Evolutionary conservation across 1,140 invertebrate genomes (phyloP), one percentile per base, ranked within the genome.

Genomic region (Leptinotarsa defecta): DNA sequence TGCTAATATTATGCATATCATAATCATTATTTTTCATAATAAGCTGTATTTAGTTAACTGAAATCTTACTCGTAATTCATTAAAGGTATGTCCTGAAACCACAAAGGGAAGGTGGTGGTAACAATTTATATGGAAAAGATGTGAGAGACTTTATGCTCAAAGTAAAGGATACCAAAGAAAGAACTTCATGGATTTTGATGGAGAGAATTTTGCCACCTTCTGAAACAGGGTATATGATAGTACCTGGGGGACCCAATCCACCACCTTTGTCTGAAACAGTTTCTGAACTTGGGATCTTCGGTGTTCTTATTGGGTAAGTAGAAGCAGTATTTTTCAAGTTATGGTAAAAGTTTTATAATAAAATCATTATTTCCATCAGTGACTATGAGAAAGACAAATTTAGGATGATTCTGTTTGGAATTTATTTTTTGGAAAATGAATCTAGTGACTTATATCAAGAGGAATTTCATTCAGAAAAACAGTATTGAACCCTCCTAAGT

Each of bases 61-160:
- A 34, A 24, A 15, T 73, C 2, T 22, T 78, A 71, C 74, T 68
- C 34, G 2, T 43, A 43, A 43, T 43, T 43, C 34, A 43, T 43
- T 43, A 27, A 76, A 89, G 92, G 61, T 99, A 90, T 88, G 98
- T 99, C 13, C 85, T 99, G 71, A 99, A 99, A 87, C 98, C 98
- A 3, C 97, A 99, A 86, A 90, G 98, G 68, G 98, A 99, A 89
- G 97, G 97, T 13, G 97, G 97, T 80, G 97, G 97, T 71, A 96
- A 99, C 86, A 99, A 99, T 85, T 85, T 97, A 67, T 99, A 98
- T 87, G 96, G 93, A 2, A 87, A 91, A 1, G 92, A 98, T 64
- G 92, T 99, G 69, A 87, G 87, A 67, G 86, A 88, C 22, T 89
- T 90, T 11, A 87, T 98, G 22, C 80, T 88, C 74, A 85, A 86